Percentiles rank a stretch among this genome's conserved stretches.
These are phyloP conservation scores for Schizotus pectinicornis DNA, from an alignment of 2,888 invertebrate species.

Conservation along the genomic window DNA sequence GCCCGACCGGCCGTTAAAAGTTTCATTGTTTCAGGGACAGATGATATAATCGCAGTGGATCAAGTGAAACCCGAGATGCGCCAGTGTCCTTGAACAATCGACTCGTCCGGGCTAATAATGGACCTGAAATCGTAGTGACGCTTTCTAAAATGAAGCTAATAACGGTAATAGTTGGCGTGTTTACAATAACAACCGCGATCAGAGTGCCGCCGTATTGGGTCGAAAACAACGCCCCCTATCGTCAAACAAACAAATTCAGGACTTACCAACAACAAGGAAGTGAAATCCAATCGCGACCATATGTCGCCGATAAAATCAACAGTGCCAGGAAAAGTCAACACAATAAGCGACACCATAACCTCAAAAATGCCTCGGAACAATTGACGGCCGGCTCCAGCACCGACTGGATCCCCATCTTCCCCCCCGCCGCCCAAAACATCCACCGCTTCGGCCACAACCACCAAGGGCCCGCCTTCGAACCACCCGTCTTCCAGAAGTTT, in stretches of 20 bases:
- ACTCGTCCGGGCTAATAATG: slow-evolving; percentile 6
- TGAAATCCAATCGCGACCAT: slow-evolving; percentile 12
- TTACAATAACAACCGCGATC: slow-evolving; percentile 33
- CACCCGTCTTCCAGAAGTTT: not conserved
- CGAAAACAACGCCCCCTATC: slow-evolving; percentile 13
- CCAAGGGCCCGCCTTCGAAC: not conserved
- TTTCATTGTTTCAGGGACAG: slow-evolving; percentile 7
- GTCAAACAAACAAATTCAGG: slow-evolving; percentile 8
- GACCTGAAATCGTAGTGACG: slow-evolving; percentile 24
- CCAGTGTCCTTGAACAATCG: slow-evolving; percentile 4
- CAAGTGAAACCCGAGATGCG: too few species aligned
- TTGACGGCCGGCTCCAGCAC: not conserved
- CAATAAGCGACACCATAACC: slow-evolving; percentile 11
- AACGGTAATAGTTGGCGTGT: slow-evolving; percentile 32
- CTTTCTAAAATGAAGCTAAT: slow-evolving; percentile 40
- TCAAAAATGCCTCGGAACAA: not conserved
- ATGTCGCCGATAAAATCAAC: slow-evolving; percentile 11
- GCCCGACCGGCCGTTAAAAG: not conserved
- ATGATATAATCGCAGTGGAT: too few species aligned
- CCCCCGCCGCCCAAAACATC: not conserved
- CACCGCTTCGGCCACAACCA: not conserved
- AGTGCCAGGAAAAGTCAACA: slow-evolving; percentile 2
- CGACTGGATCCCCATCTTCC: not conserved
- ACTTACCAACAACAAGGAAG: slow-evolving; percentile 3
- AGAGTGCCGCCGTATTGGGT: slow-evolving; percentile 36